Evolutionary conservation across 2,797 vertebrate genomes (phyloP), one percentile per base, ranked within the genome.

Genomic region (Threskiornis aethiopicus): DNA sequence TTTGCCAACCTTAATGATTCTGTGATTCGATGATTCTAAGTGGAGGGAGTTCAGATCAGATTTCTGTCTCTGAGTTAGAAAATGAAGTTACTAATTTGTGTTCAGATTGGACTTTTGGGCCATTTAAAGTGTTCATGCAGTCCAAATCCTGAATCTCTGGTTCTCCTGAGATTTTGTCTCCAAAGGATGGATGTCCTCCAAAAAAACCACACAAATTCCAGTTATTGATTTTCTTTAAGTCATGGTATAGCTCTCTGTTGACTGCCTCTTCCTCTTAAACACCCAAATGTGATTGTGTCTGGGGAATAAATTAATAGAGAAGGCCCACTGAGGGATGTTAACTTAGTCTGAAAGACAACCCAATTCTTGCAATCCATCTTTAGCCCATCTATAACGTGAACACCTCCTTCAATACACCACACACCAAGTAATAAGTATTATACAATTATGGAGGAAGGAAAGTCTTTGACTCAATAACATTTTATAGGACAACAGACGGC

Each of bases 401-500:
- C 6, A 22, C 2, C 7, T 66, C 35, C 51, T 87, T 87, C 37
- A 59, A 49, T 10, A 65, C 11, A 66, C 16, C 25, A 35, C 5
- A 18, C 4, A 19, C 9, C 12, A 25, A 41, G 6, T 25, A 66
- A 33, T 57, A 59, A 58, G 18, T 31, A 15, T 39, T 1, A 2
- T 64, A 16, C 5, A 62, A 47, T 69, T 44, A 59, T 2, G 6
- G 10, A 35, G 6, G 5, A 77, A 73, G 18, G 17, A 73, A 83
- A 78, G 6, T 21, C 6, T 71, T 82, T 87, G 51, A 52, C 10
- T 71, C 26, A 67, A 5, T 19, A 42, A 10, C 0, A 31, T 59
- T 83, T 77, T 70, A 52, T 42, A 62, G 3, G 2, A 82, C 5
- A 24, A 46, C 3, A 20, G 1, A 2, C 1, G 0, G 1, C 16